These are phyloP conservation scores for Melopsittacus undulatus DNA, from an alignment of 2,797 vertebrate genomes.

Conservation along the genomic window DNA sequence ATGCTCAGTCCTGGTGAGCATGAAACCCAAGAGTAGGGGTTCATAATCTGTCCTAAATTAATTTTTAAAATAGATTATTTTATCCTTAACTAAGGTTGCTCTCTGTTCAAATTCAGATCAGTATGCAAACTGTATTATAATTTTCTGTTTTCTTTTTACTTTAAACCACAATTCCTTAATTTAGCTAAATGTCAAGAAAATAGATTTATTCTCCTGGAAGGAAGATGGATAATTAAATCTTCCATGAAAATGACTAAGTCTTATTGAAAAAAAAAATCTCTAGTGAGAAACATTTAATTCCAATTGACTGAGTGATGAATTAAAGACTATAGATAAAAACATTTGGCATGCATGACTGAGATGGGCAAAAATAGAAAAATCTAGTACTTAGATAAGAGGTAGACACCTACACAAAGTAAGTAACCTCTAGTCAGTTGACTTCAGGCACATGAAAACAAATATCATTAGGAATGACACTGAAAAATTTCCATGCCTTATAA, in stretches of 20 bases:
- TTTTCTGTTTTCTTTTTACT: background rate
- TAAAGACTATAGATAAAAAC: slow-evolving; percentile 34
- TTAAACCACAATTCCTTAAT: slow-evolving; percentile 14
- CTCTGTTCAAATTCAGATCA: slow-evolving; percentile 16
- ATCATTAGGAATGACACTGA: background rate
- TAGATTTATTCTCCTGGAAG: slow-evolving; percentile 50
- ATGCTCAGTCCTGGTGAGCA: background rate
- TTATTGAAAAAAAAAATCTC: slow-evolving; percentile 8
- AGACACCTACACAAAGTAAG: background rate
- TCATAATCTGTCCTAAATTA: background rate
- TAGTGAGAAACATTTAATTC: slow-evolving; percentile 35
- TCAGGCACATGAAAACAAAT: background rate
- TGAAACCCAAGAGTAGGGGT: background rate
- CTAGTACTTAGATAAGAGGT: background rate
- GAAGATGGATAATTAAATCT: slow-evolving; percentile 59
- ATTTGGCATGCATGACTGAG: background rate
- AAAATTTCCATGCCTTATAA: background rate
- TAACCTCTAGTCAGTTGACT: background rate
- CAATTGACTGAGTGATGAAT: background rate
- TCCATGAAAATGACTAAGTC: slow-evolving; percentile 42
- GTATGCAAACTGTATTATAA: background rate
- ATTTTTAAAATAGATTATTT: background rate
- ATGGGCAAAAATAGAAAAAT: background rate
- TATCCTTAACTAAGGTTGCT: background rate
- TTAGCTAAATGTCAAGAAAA: slow-evolving; percentile 44